Evolutionary conservation across 53 echinoderm and acorn worm species (phyloP).

Genomic region (Mesocentrotus franciscanus): DNA sequence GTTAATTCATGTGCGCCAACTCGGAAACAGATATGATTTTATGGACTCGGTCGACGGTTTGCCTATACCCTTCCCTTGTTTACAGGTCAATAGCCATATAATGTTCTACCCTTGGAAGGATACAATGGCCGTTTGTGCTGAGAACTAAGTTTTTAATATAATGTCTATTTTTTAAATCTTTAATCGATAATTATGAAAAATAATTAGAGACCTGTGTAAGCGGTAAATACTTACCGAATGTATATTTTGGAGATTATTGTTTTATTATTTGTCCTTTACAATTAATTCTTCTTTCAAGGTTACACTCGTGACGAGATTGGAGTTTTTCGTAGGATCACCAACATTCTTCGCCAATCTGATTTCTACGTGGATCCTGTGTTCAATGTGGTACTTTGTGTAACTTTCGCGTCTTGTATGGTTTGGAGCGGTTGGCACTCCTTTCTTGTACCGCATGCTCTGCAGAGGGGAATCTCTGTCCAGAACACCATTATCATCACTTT

Average conservation of each 20-base stretch:
- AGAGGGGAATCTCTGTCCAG: no score
- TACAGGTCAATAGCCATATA: no score
- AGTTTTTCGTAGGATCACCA: neutral
- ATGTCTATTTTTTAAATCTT: neutral
- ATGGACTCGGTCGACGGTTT: no score
- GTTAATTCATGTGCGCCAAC: no score
- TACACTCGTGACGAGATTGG: neutral
- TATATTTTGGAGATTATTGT: no score
- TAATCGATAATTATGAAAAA: neutral
- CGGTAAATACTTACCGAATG: no score
- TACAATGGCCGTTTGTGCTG: neutral
- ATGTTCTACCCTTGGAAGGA: neutral
- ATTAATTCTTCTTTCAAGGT: neutral
- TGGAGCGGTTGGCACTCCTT: no score
- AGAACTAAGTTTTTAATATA: neutral
- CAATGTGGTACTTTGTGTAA: neutral
- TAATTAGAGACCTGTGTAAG: no score
- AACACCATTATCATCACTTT: no score
- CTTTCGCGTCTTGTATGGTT: neutral
- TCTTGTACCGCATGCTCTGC: no score
- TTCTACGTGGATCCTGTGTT: conserved; percentile 11
- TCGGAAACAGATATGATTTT: no score
- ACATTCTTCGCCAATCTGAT: neutral
- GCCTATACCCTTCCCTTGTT: no score
- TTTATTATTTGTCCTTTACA: neutral